Conservation (phyloP, 2,888 invertebrate species). For the Chymomyza procnemis region DNA sequence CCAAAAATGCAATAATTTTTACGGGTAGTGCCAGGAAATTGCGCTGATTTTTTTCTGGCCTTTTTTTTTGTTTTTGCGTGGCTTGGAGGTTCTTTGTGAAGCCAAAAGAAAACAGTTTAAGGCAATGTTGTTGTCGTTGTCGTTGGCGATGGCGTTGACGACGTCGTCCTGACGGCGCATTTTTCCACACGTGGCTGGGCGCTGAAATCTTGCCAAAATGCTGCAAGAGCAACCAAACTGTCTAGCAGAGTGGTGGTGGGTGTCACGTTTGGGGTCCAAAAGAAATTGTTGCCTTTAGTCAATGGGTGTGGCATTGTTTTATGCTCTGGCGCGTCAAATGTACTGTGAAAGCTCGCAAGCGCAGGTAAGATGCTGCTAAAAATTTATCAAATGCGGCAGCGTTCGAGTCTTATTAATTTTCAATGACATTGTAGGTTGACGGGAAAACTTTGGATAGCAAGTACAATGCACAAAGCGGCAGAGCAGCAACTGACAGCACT, state of each 20-base stretch:
- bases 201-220: not conserved
- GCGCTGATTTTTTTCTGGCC: not conserved
- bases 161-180: not conserved
- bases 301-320: not conserved
- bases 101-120: not conserved
- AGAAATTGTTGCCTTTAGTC: not conserved
- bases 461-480: not conserved
- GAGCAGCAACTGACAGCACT: not conserved
- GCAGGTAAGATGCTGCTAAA: not conserved
- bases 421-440: not conserved
- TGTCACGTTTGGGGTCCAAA: not conserved
- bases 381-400: slow-evolving; percentile 1
- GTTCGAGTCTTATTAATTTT: not conserved
- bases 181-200: slow-evolving; percentile 2
- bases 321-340: slow-evolving; percentile 3
- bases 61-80: not conserved
- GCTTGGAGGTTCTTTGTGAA: not conserved
- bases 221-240: not conserved
- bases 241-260: no score
- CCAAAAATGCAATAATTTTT: not conserved
- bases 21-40: not conserved
- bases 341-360: not conserved
- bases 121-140: not conserved
- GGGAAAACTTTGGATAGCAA: not conserved
- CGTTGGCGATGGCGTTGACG: not conserved